Conservation (phyloP, 2,797 vertebrate species). For the Lepilemur septentrionalis region DNA sequence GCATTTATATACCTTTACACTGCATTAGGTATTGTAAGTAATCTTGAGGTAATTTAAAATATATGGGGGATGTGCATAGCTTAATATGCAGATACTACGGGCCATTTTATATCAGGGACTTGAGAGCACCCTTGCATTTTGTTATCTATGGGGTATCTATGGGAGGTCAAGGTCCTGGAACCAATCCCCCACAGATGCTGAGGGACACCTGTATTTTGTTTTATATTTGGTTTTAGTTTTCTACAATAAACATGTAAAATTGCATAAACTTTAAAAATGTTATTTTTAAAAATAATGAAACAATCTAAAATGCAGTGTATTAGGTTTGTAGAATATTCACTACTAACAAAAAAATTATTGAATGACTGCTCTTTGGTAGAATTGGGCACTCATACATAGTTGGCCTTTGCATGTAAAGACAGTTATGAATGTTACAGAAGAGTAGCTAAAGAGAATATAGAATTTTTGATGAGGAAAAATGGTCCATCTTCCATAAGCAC, state of each 20-base stretch:
- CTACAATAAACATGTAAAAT: slow-evolving; percentile 28
- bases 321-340: not conserved
- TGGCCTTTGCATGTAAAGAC: slow-evolving; percentile 14
- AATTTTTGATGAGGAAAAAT: not conserved
- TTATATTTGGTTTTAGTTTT: slow-evolving; percentile 42
- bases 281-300: slow-evolving; percentile 26
- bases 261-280: slow-evolving; percentile 12
- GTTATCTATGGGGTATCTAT: too few relatives aligned
- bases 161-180: not conserved
- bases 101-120: not conserved
- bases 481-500: not conserved
- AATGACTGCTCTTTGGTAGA: slow-evolving; percentile 20
- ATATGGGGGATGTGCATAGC: not conserved
- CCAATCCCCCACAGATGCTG: not conserved
- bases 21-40: not conserved
- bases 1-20: not conserved
- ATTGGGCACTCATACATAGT: not conserved
- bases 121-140: not conserved
- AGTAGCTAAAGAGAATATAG: not conserved
- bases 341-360: not conserved
- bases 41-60: not conserved
- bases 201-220: not conserved
- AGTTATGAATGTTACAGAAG: not conserved
- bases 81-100: not conserved
- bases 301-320: not conserved